Conservation (phyloP, 2,113 vertebrate genomes). For the Probosciger aterrimus region DNA sequence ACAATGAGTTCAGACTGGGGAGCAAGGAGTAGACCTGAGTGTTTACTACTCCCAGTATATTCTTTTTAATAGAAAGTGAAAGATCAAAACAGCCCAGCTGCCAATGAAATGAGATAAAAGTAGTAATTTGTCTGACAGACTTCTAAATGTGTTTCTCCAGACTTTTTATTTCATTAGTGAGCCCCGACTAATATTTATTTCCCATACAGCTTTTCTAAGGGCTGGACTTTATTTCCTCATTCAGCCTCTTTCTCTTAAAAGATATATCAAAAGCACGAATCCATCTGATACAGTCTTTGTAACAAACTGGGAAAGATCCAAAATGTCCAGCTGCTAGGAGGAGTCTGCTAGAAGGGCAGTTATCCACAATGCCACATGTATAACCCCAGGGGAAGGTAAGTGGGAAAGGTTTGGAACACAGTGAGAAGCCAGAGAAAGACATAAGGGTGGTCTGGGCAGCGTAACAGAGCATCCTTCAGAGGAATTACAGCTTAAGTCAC, state of each 20-base stretch:
- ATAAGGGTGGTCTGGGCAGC: not conserved
- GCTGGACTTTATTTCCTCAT: not conserved
- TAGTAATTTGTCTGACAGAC: not conserved
- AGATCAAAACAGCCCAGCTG: not conserved
- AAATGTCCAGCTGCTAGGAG: not conserved
- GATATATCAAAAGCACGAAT: not conserved
- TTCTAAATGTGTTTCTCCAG: not conserved
- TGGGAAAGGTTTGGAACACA: not conserved
- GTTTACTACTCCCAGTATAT: not conserved
- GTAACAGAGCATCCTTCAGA: not conserved
- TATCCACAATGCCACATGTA: not conserved
- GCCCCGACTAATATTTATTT: not conserved
- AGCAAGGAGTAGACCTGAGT: not conserved
- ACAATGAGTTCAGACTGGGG: not conserved
- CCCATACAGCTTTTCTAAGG: not conserved
- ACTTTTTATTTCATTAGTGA: not conserved
- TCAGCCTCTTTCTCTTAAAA: not conserved
- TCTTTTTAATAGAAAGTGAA: not conserved
- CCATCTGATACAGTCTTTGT: not conserved
- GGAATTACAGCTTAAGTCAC: not conserved
- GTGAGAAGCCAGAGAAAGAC: not conserved
- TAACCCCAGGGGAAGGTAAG: not conserved
- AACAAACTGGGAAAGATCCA: not conserved
- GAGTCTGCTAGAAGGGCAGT: not conserved
- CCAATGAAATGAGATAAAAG: slow-evolving; percentile 4